These are phyloP conservation scores for Vimba vimba DNA, from an alignment of 2,113 vertebrate species.

Conservation along the genomic window DNA sequence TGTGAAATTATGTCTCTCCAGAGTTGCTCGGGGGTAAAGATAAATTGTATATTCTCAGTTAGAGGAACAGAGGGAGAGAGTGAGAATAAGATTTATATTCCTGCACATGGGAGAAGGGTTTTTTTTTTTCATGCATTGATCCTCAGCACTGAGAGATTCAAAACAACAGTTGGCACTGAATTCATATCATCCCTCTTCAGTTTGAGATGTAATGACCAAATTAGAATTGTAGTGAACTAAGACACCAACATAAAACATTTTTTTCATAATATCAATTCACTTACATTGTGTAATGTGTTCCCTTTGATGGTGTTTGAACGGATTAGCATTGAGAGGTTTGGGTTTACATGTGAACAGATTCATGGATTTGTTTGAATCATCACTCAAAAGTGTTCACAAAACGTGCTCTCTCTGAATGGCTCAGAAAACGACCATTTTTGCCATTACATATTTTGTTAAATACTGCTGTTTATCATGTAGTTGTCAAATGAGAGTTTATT, in stretches of 20 bases:
- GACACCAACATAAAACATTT: not conserved
- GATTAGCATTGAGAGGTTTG: not conserved
- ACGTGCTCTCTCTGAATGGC: not conserved
- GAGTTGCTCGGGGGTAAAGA: conserved; percentile 57
- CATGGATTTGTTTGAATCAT: not conserved
- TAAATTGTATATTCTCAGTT: conserved; percentile 56
- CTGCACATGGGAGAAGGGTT: conserved; percentile 32
- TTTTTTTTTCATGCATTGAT: conserved; percentile 20
- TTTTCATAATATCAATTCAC: not conserved
- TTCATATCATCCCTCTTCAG: conserved; percentile 15
- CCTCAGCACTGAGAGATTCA: conserved; percentile 23
- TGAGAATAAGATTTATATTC: conserved; percentile 20
- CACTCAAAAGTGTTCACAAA: not conserved
- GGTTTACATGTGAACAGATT: not conserved
- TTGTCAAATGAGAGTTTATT: not conserved
- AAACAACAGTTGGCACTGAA: conserved; percentile 28
- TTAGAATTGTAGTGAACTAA: not conserved
- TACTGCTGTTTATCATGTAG: not conserved
- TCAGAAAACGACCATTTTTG: not conserved
- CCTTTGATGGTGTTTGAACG: not conserved
- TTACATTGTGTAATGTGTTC: not conserved
- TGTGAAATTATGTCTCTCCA: conserved; percentile 53
- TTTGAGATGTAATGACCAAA: conserved; percentile 1
- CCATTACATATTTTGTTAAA: not conserved
- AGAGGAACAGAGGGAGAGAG: not conserved